Conservation (phyloP, 2,797 vertebrate species). For the Percopsis omiscomaycus region DNA sequence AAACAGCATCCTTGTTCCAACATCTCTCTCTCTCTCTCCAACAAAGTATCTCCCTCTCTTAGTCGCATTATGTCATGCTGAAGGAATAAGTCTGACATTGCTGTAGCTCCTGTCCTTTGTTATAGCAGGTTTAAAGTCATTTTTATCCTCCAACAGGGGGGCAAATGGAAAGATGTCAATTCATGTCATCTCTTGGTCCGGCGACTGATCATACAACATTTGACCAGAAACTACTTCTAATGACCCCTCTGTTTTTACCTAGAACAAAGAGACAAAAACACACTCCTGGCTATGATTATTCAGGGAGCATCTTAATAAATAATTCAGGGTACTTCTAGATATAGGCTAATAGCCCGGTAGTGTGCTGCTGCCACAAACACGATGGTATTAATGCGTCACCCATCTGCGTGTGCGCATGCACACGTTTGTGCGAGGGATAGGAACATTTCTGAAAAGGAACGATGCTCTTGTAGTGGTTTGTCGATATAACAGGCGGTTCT, state of each 20-base stretch:
- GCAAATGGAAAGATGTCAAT: slow-evolving; percentile 75
- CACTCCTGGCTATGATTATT: slow-evolving; percentile 60
- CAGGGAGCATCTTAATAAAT: slow-evolving; percentile 66
- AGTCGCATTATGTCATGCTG: slow-evolving; percentile 63
- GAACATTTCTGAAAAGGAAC: slow-evolving; percentile 14
- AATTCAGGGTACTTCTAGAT: slow-evolving; percentile 58
- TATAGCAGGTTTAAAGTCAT: slow-evolving; percentile 72
- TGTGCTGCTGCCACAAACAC: slow-evolving; percentile 34
- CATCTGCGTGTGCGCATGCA: background rate
- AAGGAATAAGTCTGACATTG: slow-evolving; percentile 65
- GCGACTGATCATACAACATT: slow-evolving; percentile 71
- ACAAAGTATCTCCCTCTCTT: background rate
- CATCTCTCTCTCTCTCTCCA: slow-evolving; percentile 12
- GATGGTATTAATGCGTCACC: slow-evolving; percentile 30
- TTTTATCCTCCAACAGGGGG: slow-evolving; percentile 64
- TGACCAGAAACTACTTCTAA: slow-evolving; percentile 72
- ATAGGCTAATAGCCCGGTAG: slow-evolving; percentile 29
- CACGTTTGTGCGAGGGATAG: slow-evolving; percentile 19
- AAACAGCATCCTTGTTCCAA: slow-evolving; percentile 56
- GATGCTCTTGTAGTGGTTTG: slow-evolving; percentile 38
- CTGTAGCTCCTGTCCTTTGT: slow-evolving; percentile 64
- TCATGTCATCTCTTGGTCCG: slow-evolving; percentile 72
- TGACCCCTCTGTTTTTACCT: slow-evolving; percentile 66
- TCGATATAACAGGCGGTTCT: slow-evolving; percentile 50
- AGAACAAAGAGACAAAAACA: slow-evolving; percentile 47